These are phyloP conservation scores for Lucilia sericata DNA, from an alignment of 1,140 invertebrate genomes.

Conservation along the genomic window DNA sequence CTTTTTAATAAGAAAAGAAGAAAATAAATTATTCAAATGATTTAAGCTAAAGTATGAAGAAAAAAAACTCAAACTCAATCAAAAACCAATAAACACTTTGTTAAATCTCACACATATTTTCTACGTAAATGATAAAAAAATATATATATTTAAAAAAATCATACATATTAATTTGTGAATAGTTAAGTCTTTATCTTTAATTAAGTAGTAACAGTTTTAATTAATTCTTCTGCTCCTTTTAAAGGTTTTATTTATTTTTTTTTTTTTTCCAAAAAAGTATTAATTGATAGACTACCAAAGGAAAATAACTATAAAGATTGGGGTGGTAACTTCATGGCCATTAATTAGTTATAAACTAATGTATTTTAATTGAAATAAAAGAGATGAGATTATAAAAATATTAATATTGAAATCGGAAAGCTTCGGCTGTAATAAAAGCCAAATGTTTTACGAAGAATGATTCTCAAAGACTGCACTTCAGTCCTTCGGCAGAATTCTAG, in stretches of 20 bases:
- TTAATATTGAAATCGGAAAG: no score
- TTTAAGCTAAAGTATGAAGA: not conserved
- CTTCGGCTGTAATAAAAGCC: no score
- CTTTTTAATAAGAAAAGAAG: not conserved
- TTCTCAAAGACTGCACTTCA: no score
- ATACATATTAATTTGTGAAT: conserved; percentile 23
- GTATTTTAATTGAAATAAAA: no score
- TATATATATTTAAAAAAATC: not conserved
- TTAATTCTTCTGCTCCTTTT: not conserved
- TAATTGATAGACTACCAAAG: not conserved
- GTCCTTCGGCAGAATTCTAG: no score
- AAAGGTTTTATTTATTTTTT: not conserved
- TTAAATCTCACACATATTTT: conserved; percentile 41
- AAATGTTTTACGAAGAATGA: no score
- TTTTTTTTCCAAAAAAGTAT: not conserved
- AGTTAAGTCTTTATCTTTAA: not conserved
- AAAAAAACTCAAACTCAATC: not conserved
- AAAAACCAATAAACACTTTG: conserved; percentile 15
- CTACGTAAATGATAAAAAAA: conserved; percentile 4
- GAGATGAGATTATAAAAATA: no score
- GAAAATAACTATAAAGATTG: conserved; percentile 23
- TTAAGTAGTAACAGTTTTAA: not conserved
- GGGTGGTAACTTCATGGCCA: conserved; percentile 15
- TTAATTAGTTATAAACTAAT: not conserved
- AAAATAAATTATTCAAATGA: not conserved